Base-by-base conservation (phyloP, 2,797 vertebrate species). In the Leptodactylus fallax region DNA sequence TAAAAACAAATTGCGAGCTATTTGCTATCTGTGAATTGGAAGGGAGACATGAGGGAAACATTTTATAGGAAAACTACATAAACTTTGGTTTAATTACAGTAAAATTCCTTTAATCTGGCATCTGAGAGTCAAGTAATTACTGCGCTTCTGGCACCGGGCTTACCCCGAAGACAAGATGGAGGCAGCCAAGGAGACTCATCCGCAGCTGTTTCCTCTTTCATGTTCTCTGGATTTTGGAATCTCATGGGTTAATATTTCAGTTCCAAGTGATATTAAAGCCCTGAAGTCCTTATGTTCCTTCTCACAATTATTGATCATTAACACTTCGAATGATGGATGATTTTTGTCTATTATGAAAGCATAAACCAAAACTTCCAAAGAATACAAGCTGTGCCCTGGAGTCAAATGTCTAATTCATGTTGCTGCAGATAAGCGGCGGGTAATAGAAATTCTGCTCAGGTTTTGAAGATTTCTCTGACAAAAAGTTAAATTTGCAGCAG, bases 391-490 rank as follows among this genome's bases (percentile, higher is more conserved):
- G 45, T 6, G 61, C 47, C 60, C 60, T 1, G 55, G n/a, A 67
- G 63, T 7, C 0, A 53, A 55, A 72, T 49, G 61, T 86, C 55
- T 86, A 23, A 72, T 80, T 72, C 53, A 19, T 60, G 27, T 23
- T 47, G 23, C 65, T 23, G 60, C 74, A 58, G 19, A 13, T 49
- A 47, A 74, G 45, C 74, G 11, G 27, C n/a, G 3, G 49, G 65
- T 67, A 25, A 77, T 69, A 53, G 47, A 47, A 79, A 79, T 77
- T 80, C 36, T 45, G 17, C 60, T 82, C 81, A 79, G 61, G 49
- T 84, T 47, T 6, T 16, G 16, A 12, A 19, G 67, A 84, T n/a
- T 81, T 76, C 78, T 36, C 16, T 81, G 25, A 55, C 81, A 65
- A 81, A 81, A 83, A 81, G 71, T 81, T 2, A 45, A 53, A 74